phyloP scores from a whole-genome alignment of 1,140 invertebrate genomes.

The Drosophila azteca region DNA sequence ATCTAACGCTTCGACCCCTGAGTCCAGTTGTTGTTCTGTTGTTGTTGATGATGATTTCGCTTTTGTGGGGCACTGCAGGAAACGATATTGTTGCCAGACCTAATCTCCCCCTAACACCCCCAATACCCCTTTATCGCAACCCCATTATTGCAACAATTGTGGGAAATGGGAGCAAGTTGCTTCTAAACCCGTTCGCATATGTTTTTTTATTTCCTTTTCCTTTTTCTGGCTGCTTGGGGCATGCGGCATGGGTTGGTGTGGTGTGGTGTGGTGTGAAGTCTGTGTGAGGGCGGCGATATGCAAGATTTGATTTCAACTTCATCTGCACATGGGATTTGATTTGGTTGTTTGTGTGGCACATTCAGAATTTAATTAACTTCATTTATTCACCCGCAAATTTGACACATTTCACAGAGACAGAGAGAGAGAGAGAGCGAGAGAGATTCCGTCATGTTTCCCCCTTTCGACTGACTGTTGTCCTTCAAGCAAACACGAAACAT shows the following conservation, averaged over 20 bases:
- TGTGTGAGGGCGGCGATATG: conserved; percentile 68
- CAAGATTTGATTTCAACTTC: conserved; percentile 69
- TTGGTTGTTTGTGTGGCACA: conserved; percentile 26
- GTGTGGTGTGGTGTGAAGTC: conserved; percentile 27
- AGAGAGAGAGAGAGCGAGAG: background rate
- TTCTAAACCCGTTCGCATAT: conserved; percentile 57
- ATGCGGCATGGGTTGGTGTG: conserved; percentile 11
- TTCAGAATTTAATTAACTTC: conserved; percentile 64
- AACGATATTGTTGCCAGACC: conserved; percentile 24
- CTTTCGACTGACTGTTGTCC: background rate
- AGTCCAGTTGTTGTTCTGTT: background rate
- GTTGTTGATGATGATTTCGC: conserved; percentile 30
- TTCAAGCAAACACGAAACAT: conserved; percentile 6
- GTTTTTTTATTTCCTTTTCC: conserved; percentile 14
- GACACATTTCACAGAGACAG: conserved; percentile 49
- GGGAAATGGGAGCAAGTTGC: conserved; percentile 50
- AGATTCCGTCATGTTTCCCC: too few relatives aligned
- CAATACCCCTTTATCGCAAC: background rate
- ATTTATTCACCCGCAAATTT: conserved; percentile 54
- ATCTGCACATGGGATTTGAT: conserved; percentile 19
- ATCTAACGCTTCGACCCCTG: too few relatives aligned
- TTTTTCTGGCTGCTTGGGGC: conserved; percentile 8
- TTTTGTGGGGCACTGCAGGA: conserved; percentile 58
- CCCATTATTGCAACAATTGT: conserved; percentile 32
- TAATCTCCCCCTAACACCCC: background rate